These are phyloP conservation scores for Orientallactaga sibirica DNA, from an alignment of 2,797 vertebrate species.

Conservation along the genomic window DNA sequence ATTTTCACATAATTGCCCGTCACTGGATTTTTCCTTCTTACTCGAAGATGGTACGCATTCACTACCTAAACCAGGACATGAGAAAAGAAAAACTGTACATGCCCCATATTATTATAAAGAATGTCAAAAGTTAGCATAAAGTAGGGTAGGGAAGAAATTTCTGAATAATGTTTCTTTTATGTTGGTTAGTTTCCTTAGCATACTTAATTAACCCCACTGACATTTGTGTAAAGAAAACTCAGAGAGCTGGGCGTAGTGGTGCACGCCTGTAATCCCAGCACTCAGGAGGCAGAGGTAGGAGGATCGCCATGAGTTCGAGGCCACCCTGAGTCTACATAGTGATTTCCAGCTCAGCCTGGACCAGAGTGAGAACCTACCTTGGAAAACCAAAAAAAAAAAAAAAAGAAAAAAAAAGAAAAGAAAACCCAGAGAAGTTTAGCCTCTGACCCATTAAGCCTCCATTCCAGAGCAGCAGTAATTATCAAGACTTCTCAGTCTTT, in stretches of 20 bases:
- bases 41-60: slow-evolving; percentile 97
- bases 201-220: slow-evolving; percentile 34
- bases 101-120: background rate
- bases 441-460: background rate
- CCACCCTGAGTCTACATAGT: no score
- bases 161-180: background rate
- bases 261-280: no score
- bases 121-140: slow-evolving; percentile 8
- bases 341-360: no score
- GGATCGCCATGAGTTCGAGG: no score
- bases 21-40: slow-evolving; percentile 97
- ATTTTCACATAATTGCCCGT: slow-evolving; percentile 99
- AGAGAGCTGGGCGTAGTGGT: background rate
- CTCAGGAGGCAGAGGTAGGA: no score
- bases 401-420: background rate
- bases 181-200: background rate
- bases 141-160: background rate
- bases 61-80: slow-evolving; percentile 91
- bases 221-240: background rate
- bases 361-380: no score
- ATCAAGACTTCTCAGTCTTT: background rate
- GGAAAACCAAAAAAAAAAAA: no score
- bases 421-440: background rate
- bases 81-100: slow-evolving; percentile 55
- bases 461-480: background rate